A percentile compares a stretch with the other conserved stretches of the same genome.
These are phyloP conservation scores for Liodrosophila aerea DNA, from an alignment of 2,888 invertebrate genomes.

Conservation along the genomic window DNA sequence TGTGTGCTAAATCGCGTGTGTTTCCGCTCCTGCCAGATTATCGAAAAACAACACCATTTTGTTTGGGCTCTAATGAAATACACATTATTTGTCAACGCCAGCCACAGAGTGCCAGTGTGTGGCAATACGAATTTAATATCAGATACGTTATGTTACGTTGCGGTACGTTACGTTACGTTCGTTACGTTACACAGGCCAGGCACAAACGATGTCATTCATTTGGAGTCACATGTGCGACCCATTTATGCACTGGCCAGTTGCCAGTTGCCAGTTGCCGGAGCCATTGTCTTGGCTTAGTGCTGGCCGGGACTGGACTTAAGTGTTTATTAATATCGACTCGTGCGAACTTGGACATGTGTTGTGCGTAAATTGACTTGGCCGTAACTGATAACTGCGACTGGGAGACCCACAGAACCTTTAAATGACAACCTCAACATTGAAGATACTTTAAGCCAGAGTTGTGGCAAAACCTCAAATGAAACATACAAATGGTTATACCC, in stretches of 20 bases:
- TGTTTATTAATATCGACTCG: slow-evolving; percentile 59
- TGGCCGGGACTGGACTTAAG: slow-evolving; percentile 16
- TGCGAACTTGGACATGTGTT: slow-evolving; percentile 54
- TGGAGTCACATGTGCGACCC: slow-evolving; percentile 40
- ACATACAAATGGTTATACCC: too few species aligned
- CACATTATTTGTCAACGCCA: slow-evolving; percentile 42
- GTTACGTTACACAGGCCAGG: background rate
- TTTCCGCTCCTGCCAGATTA: background rate
- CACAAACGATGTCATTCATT: slow-evolving; percentile 57
- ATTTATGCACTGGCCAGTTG: slow-evolving; percentile 28
- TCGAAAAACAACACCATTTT: slow-evolving; percentile 4
- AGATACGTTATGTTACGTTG: background rate
- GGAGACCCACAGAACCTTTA: too few species aligned
- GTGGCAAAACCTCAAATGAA: too few species aligned
- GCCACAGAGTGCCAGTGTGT: slow-evolving; percentile 7
- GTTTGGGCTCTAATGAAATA: slow-evolving; percentile 48
- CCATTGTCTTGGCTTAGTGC: background rate
- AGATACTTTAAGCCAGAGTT: too few species aligned
- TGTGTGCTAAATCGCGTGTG: background rate
- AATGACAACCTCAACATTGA: background rate
- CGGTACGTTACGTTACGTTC: background rate
- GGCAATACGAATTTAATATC: slow-evolving; percentile 49
- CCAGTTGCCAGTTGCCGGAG: background rate
- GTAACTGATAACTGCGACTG: slow-evolving; percentile 38
- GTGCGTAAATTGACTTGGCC: slow-evolving; percentile 51